Conservation (phyloP, 2,888 invertebrate genomes). For the Charanyca ferruginea region DNA sequence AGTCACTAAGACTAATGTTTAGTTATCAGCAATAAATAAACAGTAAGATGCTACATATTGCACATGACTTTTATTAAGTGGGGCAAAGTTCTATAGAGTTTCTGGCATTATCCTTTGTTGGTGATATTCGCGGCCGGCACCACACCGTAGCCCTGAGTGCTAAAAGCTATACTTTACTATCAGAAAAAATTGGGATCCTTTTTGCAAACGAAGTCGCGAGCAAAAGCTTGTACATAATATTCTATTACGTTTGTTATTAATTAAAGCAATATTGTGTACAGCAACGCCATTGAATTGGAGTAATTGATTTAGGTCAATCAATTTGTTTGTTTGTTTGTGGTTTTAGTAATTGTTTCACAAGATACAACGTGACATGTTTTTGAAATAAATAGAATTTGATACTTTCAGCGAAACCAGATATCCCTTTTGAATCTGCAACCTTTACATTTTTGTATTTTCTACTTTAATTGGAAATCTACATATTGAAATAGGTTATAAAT, state of each 20-base stretch:
- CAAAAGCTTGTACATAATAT: too few species aligned
- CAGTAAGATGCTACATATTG: too few species aligned
- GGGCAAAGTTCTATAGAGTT: too few species aligned
- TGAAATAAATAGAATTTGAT: background rate
- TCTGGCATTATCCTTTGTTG: too few species aligned
- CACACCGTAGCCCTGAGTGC: too few species aligned
- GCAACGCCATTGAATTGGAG: slow-evolving; percentile 3
- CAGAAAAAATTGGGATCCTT: too few species aligned
- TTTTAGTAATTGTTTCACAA: slow-evolving; percentile 5
- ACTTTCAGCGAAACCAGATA: background rate
- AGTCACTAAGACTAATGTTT: too few species aligned
- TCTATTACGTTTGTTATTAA: slow-evolving; percentile 11
- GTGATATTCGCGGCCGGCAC: too few species aligned
- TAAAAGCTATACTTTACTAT: too few species aligned
- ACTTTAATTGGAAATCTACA: background rate
- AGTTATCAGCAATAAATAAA: too few species aligned
- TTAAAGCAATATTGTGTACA: slow-evolving; percentile 25
- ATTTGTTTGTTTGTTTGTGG: slow-evolving; percentile 37
- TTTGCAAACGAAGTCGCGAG: too few species aligned
- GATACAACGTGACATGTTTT: background rate
- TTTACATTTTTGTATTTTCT: background rate
- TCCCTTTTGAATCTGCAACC: background rate
- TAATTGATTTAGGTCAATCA: slow-evolving; percentile 42
- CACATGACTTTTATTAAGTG: too few species aligned
- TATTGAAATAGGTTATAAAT: background rate